Evolutionary conservation across 1,140 invertebrate genomes (phyloP).

Genomic region (Asobara japonica): DNA sequence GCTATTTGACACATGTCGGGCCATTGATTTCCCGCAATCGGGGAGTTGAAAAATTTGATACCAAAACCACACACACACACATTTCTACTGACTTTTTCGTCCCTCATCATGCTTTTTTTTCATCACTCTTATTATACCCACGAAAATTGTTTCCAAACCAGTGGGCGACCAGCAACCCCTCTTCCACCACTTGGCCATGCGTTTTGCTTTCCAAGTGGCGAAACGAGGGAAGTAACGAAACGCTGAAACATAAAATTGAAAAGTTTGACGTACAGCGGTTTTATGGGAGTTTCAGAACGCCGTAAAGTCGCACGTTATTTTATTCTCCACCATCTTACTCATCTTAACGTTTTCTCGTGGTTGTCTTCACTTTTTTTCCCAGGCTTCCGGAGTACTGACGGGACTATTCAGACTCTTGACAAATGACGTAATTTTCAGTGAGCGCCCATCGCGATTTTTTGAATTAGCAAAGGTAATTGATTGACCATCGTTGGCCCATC

Average conservation of each 20-base stretch:
- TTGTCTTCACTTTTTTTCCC: background rate
- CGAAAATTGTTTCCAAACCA: background rate
- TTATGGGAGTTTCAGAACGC: constrained; percentile 63
- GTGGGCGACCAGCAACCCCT: background rate
- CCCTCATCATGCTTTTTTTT: too few species aligned
- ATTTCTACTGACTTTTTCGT: too few species aligned
- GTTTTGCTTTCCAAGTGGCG: constrained; percentile 41
- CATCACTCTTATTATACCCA: background rate
- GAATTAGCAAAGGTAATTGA: too few species aligned
- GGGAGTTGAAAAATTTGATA: too few species aligned
- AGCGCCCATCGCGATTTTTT: too few species aligned
- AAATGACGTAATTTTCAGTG: background rate
- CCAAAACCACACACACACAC: too few species aligned
- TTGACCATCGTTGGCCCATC: too few species aligned
- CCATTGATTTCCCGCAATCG: too few species aligned
- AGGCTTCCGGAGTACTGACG: background rate
- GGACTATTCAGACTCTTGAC: background rate
- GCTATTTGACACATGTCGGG: too few species aligned
- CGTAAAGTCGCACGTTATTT: constrained; percentile 61
- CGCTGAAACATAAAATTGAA: constrained; percentile 62
- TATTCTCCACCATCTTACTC: constrained; percentile 27
- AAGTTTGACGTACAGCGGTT: constrained; percentile 58
- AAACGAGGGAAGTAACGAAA: constrained; percentile 44
- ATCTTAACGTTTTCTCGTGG: background rate
- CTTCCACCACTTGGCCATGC: background rate